Percentiles rank a stretch among this genome's conserved stretches.
Evolutionary conservation across 2,888 invertebrate species (phyloP).

Genomic region (Microchrysa polita): DNA sequence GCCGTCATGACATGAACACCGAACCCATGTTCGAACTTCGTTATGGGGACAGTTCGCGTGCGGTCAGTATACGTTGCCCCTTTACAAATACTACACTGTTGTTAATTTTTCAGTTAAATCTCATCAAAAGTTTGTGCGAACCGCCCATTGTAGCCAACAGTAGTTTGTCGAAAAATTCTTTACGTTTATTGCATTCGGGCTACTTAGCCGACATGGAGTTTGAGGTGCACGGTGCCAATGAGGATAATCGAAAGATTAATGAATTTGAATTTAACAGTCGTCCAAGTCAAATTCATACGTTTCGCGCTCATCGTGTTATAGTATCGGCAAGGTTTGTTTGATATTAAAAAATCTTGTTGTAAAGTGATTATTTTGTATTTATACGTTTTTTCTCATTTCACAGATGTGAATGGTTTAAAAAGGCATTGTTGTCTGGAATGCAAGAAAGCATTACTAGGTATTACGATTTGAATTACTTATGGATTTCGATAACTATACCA

Average conservation of each 20-base stretch:
- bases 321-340: conserved; percentile 66
- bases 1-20: no score
- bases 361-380: neutral
- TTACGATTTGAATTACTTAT: neutral
- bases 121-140: conserved; percentile 71
- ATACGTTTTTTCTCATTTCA: conserved; percentile 24
- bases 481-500: neutral
- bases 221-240: conserved; percentile 64
- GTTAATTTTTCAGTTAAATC: conserved; percentile 58
- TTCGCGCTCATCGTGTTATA: conserved; percentile 72
- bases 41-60: no score
- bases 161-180: conserved; percentile 68
- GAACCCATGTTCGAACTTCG: no score
- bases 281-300: conserved; percentile 59
- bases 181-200: conserved; percentile 68
- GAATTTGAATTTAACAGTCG: conserved; percentile 30
- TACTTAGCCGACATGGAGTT: conserved; percentile 73
- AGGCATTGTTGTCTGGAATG: conserved; percentile 76
- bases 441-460: conserved; percentile 75
- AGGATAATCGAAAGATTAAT: conserved; percentile 12
- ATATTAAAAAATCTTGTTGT: neutral
- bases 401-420: conserved; percentile 75
- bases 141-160: conserved; percentile 69
- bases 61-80: neutral
- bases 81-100: neutral